Evolutionary conservation across 2,113 vertebrate species (phyloP), one percentile per base, ranked within the genome.

Genomic region (Macquaria ambigua): DNA sequence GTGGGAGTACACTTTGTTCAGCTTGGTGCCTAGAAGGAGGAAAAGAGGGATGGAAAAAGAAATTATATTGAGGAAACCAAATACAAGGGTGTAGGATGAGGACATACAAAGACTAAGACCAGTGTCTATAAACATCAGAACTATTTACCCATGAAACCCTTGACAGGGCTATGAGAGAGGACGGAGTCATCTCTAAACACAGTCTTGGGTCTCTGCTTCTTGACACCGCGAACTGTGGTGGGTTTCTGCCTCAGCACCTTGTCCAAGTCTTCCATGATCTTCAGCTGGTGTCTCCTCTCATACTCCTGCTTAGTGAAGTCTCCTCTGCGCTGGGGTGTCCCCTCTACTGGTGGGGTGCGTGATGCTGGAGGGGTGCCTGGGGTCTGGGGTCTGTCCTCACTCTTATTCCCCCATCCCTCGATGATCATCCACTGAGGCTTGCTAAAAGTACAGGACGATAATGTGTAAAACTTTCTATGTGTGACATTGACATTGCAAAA

Each of bases 1-100:
- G 87, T 98, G 97, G 16, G 97, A 98, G 89, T 98, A 98, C 31
- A 97, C 94, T 74, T 97, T 98, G 92, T 96, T 98, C 25, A 98
- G 93, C 72, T 91, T 96, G 34, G 96, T 96, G 82, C 97, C 97
- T 98, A 82, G 0, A 70, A 23, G 8, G 11, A 81, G 6, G 39
- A 79, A 28, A 48, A 77, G 11, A 79, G 34, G n/a, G 23, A 61
- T 8, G 2, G 23, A 50, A 56, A 69, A n/a, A 76, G 0, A 28
- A 78, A 76, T 41, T 15, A 58, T 4, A 46, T 1, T 58, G 3
- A 61, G 8, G 8, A 34, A 70, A 81, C 12, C 3, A 77, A 71
- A 85, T 12, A 8, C 5, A 70, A 15, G 16, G 14, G 8, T 55
- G 20, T 12, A 73, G 5, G 3, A 43, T 41, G 8, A 63, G 6